These are phyloP conservation scores for Neria commutata DNA, from an alignment of 2,888 invertebrate species.

Conservation along the genomic window DNA sequence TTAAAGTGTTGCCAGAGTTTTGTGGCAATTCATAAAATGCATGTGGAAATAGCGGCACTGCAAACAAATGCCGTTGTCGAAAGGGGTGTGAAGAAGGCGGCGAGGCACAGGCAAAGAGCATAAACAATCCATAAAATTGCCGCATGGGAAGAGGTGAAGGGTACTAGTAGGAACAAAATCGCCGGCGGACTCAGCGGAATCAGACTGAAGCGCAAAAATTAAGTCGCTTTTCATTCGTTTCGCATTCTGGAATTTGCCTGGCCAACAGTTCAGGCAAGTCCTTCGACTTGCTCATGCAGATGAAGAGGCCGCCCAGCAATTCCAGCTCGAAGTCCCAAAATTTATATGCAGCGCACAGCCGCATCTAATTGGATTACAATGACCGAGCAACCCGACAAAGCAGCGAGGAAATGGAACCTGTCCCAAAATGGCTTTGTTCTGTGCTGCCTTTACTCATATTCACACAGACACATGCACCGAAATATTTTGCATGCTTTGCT, in stretches of 20 bases:
- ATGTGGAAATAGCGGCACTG: no score
- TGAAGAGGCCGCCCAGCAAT: neutral
- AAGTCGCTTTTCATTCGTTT: neutral
- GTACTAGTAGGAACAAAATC: neutral
- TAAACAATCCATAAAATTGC: no score
- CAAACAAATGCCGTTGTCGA: no score
- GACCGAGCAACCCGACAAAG: neutral
- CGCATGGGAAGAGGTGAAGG: no score
- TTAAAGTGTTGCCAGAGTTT: no score
- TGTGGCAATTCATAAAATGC: no score
- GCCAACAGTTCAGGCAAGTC: neutral
- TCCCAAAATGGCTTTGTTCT: neutral
- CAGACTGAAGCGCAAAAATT: neutral
- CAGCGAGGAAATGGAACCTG: neutral
- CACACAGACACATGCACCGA: neutral
- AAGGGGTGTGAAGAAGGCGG: no score
- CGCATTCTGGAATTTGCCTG: neutral
- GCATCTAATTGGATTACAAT: constrained; percentile 3
- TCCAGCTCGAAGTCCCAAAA: neutral
- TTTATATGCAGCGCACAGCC: neutral
- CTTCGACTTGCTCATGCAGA: neutral
- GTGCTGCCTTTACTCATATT: no score
- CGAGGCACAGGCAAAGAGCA: no score
- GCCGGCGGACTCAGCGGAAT: neutral
- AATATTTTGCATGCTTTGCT: neutral